phyloP scores from a whole-genome alignment of 2,797 vertebrate species.

The Buceros bicornis region DNA sequence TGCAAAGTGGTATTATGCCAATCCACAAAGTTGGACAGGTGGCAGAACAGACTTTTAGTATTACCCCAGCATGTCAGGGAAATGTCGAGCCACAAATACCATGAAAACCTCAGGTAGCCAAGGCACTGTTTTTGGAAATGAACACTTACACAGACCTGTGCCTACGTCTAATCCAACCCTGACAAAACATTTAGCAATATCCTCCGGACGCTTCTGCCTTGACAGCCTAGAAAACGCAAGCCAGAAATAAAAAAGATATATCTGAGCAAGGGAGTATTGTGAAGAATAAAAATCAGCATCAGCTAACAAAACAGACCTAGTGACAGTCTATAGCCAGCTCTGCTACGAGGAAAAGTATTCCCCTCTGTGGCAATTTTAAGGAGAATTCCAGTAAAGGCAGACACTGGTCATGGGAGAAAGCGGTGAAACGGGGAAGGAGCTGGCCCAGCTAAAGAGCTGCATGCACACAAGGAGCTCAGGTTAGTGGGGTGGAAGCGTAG shows the following conservation, averaged over 20 bases:
- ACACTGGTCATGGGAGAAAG: not conserved
- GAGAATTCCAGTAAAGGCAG: constrained; percentile 9
- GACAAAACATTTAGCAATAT: constrained; percentile 4
- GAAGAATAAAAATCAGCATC: not conserved
- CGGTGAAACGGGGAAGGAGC: not conserved
- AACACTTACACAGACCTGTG: not conserved
- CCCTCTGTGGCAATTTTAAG: not conserved
- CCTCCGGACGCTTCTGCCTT: not conserved
- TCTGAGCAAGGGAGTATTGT: not conserved
- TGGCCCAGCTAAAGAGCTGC: not conserved
- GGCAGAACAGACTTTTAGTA: not conserved
- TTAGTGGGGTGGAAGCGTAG: fast-evolving
- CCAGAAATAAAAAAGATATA: not conserved
- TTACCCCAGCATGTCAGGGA: not conserved
- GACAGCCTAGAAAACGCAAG: not conserved
- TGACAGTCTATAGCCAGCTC: not conserved
- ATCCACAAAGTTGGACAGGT: not conserved
- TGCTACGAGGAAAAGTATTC: not conserved
- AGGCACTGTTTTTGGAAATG: not conserved
- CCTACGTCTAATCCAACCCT: not conserved
- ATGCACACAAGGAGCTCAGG: not conserved
- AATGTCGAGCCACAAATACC: not conserved
- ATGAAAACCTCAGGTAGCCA: not conserved
- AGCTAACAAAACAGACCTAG: not conserved
- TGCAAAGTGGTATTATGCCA: not conserved